phyloP scores from a whole-genome alignment of 2,797 vertebrate species.

The Discoglossus pictus region DNA sequence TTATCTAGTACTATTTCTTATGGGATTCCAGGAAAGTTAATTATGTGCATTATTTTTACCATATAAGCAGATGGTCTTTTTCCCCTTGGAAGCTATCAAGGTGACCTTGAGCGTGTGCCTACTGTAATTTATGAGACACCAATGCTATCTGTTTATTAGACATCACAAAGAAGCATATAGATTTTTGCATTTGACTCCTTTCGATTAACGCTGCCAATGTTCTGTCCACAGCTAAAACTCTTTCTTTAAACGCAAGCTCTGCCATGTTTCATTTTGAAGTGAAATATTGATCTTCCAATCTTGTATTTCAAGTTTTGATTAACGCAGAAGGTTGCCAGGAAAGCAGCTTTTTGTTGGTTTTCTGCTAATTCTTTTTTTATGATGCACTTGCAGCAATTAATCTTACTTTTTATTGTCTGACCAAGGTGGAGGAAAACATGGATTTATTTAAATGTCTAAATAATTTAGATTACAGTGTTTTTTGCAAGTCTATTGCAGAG shows the following conservation, averaged over 20 bases:
- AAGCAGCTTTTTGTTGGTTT: conserved; percentile 71
- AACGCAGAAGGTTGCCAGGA: conserved; percentile 67
- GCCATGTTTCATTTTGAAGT: conserved; percentile 69
- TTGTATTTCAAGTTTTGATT: conserved; percentile 72
- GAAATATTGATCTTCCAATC: conserved; percentile 74
- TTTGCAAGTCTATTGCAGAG: conserved; percentile 58
- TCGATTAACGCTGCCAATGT: conserved; percentile 60
- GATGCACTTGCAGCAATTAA: conserved; percentile 72
- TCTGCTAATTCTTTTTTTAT: conserved; percentile 76
- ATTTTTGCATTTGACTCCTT: conserved; percentile 67
- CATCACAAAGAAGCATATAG: conserved; percentile 60
- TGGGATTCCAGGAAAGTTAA: conserved; percentile 73
- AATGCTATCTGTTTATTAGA: conserved; percentile 62
- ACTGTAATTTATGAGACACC: conserved; percentile 68
- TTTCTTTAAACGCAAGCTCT: conserved; percentile 57
- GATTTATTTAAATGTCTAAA: conserved; percentile 71
- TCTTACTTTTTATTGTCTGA: conserved; percentile 72
- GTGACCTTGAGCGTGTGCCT: conserved; percentile 71
- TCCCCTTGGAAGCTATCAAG: conserved; percentile 69
- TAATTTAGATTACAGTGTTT: conserved; percentile 66
- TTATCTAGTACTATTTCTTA: conserved; percentile 71
- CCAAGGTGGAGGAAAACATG: conserved; percentile 66
- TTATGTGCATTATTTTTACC: conserved; percentile 77
- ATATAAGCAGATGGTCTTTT: conserved; percentile 75
- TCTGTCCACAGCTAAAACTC: conserved; percentile 50